These are phyloP conservation scores for Kradibia gibbosae DNA, from an alignment of 1,140 invertebrate species.

Conservation along the genomic window DNA sequence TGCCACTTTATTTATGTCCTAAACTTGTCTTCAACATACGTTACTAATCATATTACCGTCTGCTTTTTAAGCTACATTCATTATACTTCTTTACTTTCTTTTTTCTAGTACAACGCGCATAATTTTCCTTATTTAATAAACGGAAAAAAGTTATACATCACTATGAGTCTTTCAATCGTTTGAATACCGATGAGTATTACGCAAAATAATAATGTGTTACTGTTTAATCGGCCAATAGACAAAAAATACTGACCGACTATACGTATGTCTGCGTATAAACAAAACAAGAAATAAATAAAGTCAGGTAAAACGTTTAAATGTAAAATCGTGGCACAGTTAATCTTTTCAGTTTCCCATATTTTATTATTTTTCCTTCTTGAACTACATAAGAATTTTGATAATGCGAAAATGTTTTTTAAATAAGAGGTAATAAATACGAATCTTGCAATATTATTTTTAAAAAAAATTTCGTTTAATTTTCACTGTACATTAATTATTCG, in stretches of 20 bases:
- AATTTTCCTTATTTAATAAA: neutral
- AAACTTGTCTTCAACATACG: neutral
- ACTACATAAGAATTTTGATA: too few relatives aligned
- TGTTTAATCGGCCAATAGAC: neutral
- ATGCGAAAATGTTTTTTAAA: too few relatives aligned
- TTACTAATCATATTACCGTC: neutral
- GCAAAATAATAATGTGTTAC: neutral
- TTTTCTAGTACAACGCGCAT: neutral
- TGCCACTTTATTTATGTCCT: neutral
- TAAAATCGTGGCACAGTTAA: slow-evolving; percentile 1
- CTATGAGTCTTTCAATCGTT: neutral
- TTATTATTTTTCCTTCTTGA: too few relatives aligned
- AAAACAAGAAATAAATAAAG: neutral
- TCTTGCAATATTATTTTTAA: too few relatives aligned
- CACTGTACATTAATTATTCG: too few relatives aligned
- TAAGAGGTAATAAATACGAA: too few relatives aligned
- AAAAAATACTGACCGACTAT: neutral
- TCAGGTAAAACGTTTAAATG: neutral
- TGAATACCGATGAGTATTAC: neutral
- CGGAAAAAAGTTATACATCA: neutral
- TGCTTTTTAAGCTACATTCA: neutral
- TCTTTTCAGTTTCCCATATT: too few relatives aligned
- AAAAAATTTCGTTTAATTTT: too few relatives aligned
- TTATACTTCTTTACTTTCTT: neutral
- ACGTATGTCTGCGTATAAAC: neutral